These are phyloP conservation scores for Momotus momota DNA, from an alignment of 2,797 vertebrate species.

Conservation along the genomic window DNA sequence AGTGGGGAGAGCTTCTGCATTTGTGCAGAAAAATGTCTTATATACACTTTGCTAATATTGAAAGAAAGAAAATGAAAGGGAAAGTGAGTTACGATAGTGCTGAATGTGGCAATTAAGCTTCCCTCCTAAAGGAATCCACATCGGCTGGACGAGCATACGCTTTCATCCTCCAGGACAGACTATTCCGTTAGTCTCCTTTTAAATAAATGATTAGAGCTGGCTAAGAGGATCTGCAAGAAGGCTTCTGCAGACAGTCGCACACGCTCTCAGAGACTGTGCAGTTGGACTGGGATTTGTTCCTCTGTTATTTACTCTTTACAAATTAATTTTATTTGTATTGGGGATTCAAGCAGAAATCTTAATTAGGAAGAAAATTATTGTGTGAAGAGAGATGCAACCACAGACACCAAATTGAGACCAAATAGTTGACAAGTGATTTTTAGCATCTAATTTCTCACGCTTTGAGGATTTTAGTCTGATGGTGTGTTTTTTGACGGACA, in stretches of 20 bases:
- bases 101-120: constrained; percentile 36
- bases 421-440: background rate
- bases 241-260: background rate
- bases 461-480: background rate
- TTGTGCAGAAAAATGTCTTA: constrained; percentile 12
- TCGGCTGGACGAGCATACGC: constrained; percentile 34
- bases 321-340: constrained; percentile 52
- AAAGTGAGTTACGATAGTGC: background rate
- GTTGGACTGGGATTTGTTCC: constrained; percentile 31
- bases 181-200: constrained; percentile 57
- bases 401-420: background rate
- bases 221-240: constrained; percentile 19
- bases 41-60: background rate
- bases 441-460: background rate
- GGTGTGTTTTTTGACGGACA: background rate
- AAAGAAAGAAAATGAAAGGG: background rate
- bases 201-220: constrained; percentile 61
- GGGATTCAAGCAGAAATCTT: constrained; percentile 27
- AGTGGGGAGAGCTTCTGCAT: background rate
- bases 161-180: constrained; percentile 59
- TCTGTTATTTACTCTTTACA: constrained; percentile 27
- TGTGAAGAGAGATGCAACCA: background rate
- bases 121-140: constrained; percentile 21
- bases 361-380: constrained; percentile 9
- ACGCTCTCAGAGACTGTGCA: background rate